phyloP scores from a whole-genome alignment of 2,113 vertebrate genomes.

The Sinocyclocheilus maitianheensis region DNA sequence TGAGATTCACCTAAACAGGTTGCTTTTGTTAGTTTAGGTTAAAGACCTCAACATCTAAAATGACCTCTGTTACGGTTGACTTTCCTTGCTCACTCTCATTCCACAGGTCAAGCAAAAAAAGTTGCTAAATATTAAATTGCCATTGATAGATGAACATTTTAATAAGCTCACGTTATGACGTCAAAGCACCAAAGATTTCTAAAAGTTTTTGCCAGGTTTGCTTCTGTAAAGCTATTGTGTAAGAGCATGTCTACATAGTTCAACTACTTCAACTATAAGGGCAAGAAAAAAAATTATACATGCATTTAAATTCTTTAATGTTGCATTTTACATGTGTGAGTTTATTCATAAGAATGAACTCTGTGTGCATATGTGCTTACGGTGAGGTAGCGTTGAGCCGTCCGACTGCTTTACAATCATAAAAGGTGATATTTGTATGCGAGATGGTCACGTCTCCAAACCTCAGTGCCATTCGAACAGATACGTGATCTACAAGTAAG shows the following conservation, averaged over 20 bases:
- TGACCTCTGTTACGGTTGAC: too few relatives aligned
- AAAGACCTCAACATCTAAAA: too few relatives aligned
- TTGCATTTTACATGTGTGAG: too few relatives aligned
- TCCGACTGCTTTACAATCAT: conserved; percentile 80
- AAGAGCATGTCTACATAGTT: neutral
- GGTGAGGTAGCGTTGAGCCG: conserved; percentile 76
- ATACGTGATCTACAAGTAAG: conserved; percentile 78
- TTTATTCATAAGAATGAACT: too few relatives aligned
- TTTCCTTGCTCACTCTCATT: neutral
- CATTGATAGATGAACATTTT: neutral
- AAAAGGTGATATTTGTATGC: conserved; percentile 80
- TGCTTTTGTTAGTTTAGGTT: neutral
- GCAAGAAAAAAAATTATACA: too few relatives aligned
- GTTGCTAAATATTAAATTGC: neutral
- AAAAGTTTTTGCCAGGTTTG: neutral
- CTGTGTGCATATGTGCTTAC: conserved; percentile 70
- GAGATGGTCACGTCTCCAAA: conserved; percentile 80
- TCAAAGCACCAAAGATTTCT: neutral
- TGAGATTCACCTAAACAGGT: neutral
- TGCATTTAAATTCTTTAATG: too few relatives aligned
- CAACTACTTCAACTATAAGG: neutral
- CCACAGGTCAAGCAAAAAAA: neutral
- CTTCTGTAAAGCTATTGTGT: neutral
- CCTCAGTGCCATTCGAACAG: conserved; percentile 76
- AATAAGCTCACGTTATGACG: neutral